Evolutionary conservation across 2,888 invertebrate species (phyloP), one percentile per base, ranked within the genome.

Genomic region (Cephus nigrinus): DNA sequence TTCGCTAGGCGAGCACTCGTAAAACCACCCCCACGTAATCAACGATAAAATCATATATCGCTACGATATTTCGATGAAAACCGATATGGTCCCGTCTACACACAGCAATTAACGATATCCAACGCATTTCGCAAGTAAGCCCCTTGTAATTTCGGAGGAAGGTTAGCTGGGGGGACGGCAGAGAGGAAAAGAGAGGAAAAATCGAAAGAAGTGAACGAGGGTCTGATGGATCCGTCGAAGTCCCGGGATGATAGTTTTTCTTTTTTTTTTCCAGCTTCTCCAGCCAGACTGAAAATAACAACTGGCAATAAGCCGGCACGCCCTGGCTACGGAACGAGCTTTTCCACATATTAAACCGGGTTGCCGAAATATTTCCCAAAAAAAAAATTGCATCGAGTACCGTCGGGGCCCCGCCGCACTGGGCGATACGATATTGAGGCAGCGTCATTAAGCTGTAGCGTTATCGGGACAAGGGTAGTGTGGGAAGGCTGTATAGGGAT

Each of bases 311-410:
- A 89, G 86, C 89, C 86, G 85, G 85, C 83, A 84, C 77, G 81
- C 82, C 35, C 81, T 78, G 81, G 68, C 68, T 55, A 72, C 82
- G 78, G 79, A 77, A 81, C 86, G 84, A 87, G 87, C 86, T 87
- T 88, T 88, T 88, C 87, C 89, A 85, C 88, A 88, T 88, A 89
- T 89, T 88, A 87, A 88, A 86, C 88, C 83, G 76, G 81, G 75
- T 80, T 79, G 80, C 81, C 81, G 82, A 81, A 83, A 83, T 83
- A 81, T 82, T 84, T 80, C 68, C 76, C 31, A 73, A 55, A 32
- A 71, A 68, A 78, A 74, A 74, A 74, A 36, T 74, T 74, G 74
- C 33, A 35, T 35, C 74, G 74, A 74, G 74, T 35, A 34, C 35
- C 74, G 33, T 74, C 74, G 74, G 74, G 35, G 11, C 11, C 71